A percentile compares a stretch with the other conserved stretches of the same genome.
Evolutionary conservation across 64 coral and sea anemone species (phyloP).

Genomic region (Stylophora pistillata): DNA sequence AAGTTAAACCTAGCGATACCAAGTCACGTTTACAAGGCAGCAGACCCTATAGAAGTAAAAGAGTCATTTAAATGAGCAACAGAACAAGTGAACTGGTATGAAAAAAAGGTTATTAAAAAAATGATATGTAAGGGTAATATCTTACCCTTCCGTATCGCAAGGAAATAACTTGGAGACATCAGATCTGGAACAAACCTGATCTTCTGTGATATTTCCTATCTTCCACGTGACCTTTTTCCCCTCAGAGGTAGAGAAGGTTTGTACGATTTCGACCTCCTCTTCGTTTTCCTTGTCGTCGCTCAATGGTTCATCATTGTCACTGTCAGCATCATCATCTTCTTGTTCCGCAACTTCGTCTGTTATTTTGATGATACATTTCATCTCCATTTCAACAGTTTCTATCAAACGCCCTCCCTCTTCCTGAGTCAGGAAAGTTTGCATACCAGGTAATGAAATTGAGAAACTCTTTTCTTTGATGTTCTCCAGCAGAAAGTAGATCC

Average conservation of each 20-base stretch:
- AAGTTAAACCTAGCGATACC: too few species aligned
- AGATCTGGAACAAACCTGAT: constrained; percentile 1
- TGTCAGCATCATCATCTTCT: constrained; percentile 3
- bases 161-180: too few species aligned
- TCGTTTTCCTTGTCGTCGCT: neutral
- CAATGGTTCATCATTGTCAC: constrained; percentile 1
- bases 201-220: constrained; percentile 32
- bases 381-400: neutral
- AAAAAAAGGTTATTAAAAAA: too few species aligned
- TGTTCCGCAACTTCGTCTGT: neutral
- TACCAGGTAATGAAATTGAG: neutral
- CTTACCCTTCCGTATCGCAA: too few species aligned
- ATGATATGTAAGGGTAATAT: too few species aligned
- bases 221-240: constrained; percentile 28
- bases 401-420: constrained; percentile 9
- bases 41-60: too few species aligned
- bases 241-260: neutral
- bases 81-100: too few species aligned
- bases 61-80: too few species aligned
- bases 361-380: neutral
- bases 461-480: constrained; percentile 22
- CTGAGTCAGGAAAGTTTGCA: constrained; percentile 15
- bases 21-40: too few species aligned
- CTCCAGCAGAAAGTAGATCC: constrained; percentile 6
- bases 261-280: neutral